Evolutionary conservation across 1,140 invertebrate genomes (phyloP).

Genomic region (Atta colombica): DNA sequence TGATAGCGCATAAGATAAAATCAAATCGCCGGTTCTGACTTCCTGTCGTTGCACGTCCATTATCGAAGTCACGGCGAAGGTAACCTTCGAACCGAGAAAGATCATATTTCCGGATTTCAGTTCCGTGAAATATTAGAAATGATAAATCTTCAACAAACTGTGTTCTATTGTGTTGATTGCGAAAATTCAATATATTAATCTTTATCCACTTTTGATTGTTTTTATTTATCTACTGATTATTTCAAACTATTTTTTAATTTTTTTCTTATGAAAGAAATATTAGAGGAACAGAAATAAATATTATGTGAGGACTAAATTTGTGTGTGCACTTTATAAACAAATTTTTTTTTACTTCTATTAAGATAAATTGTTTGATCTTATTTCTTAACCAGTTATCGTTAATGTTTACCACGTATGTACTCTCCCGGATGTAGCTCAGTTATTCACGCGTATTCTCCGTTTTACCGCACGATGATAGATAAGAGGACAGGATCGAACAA

Average conservation of each 20-base stretch:
- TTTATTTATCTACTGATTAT: not conserved
- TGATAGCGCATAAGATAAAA: conserved; percentile 45
- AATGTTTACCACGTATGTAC: not conserved
- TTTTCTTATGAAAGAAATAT: not conserved
- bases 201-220: not conserved
- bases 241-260: not conserved
- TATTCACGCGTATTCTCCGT: conserved; percentile 24
- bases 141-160: not conserved
- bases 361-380: not conserved
- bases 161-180: not conserved
- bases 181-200: not conserved
- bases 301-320: not conserved
- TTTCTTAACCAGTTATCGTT: not conserved
- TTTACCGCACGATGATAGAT: conserved; percentile 52
- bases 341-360: not conserved
- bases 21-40: conserved; percentile 38
- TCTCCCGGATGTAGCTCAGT: not conserved
- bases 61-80: conserved; percentile 25
- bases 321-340: not conserved
- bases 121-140: not conserved
- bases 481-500: conserved; percentile 31
- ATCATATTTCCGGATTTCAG: conserved; percentile 47
- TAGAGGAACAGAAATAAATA: too few species aligned
- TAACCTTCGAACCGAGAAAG: conserved; percentile 33
- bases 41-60: conserved; percentile 37